Evolutionary conservation across 1,140 invertebrate species (phyloP), one percentile per base, ranked within the genome.

Genomic region (Heterodera schachtii): DNA sequence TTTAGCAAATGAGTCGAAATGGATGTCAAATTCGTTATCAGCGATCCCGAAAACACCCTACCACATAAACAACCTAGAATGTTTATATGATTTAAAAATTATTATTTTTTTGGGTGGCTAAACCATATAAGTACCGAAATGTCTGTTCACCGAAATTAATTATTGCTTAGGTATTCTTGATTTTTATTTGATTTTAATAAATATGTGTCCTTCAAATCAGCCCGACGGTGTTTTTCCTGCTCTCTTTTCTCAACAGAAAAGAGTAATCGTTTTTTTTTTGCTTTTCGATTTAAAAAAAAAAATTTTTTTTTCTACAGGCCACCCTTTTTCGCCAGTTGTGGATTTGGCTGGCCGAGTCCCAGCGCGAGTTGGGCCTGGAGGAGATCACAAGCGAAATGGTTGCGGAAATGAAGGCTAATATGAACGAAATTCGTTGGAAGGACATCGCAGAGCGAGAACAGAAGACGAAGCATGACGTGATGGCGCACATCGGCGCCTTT

Each of bases 401-500:
- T 19, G 85, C 91, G 0, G 94, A 99, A 91, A 94, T 99, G 93
- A 93, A 95, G 88, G 88, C 89, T 0, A 93, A 96, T 82, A 88
- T 95, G 0, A 92, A 94, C 49, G 93, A 95, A 82, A 95, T 99
- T 79, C 95, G 99, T 90, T 90, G 85, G 84, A 64, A 84, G 9
- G 71, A 82, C 19, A 96, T 95, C 0, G 93, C 94, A 0, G 92
- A 93, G 52, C 95, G 98, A 89, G 98, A 99, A 91, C 93, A 93
- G 81, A 91, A 93, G 64, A 94, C 95, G 0, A 93, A 96, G 7
- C 98, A 99, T 91, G 97, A 99, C 91, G 97, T 99, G 0, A 99
- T 99, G 97, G 97, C 97, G 0, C 97, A 99, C 90, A 95, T 99
- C 0, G 95, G 97, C 85, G 94, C 95, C 6, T 96, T 97, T 88